Base-by-base conservation (phyloP, 1,140 invertebrate species). In the Drosophila parvula region DNA sequence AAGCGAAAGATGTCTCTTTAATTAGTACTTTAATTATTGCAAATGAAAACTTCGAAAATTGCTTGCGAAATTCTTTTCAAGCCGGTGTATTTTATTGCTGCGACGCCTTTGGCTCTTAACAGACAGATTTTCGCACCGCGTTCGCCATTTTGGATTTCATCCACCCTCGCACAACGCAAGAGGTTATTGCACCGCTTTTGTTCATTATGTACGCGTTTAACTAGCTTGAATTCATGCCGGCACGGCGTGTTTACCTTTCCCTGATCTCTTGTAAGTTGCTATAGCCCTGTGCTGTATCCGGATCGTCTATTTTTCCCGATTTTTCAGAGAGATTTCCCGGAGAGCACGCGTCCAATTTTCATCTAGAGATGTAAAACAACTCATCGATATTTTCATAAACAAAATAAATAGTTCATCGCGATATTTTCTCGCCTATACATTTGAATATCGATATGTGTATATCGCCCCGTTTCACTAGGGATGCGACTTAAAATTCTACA, bases 121-220 rank as follows among this genome's bases (percentile, higher is more conserved):
- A 53, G 8, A 53, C 32, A 12, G 22, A 53, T 78, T 80, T 85
- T 75, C 43, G 74, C 75, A 73, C 11, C 41, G 73, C 61, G 82
- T 77, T 74, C 82, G 82, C 82, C 82, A 86, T 86, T 82, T 86
- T 86, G 82, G 47, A 82, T 86, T 86, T 81, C 30, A 28, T 48
- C 61, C 56, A 61, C 56, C 59, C 45, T 50, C 34, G 51, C 36
- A 27, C 18, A 62, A 48, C 30, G 4, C 36, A 7, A 59, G 51
- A 53, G 32, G 51, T 53, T 38, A 65, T 41, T 30, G 27, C 12
- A 38, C 30, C 9, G 28, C 41, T 56, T 45, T 40, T 10, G 4
- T 27, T n/a, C 1, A 53, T 18, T 45, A 43, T 73, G 16, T 43
- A 43, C 48, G 18, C 8, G 14, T 11, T 14, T 16, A 27, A 14